phyloP scores from a whole-genome alignment of 2,113 vertebrate genomes.

The Gasterosteus aculeatus region DNA sequence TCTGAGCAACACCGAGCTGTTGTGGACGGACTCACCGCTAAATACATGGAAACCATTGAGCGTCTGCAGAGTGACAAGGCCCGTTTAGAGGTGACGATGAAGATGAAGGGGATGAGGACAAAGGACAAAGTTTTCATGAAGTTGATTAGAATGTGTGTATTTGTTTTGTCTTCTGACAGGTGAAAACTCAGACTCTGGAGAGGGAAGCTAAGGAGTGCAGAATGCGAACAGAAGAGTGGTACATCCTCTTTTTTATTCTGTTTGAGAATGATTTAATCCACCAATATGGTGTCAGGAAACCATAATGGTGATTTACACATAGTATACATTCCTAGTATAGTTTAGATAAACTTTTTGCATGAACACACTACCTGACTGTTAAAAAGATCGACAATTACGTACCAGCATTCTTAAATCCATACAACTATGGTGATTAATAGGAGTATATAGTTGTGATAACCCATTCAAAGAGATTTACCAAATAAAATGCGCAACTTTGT shows the following conservation, averaged over 20 bases:
- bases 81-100: conserved; percentile 86
- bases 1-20: conserved; percentile 89
- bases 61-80: conserved; percentile 94
- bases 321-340: neutral
- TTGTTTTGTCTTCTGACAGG: conserved; percentile 69
- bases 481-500: neutral
- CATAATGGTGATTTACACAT: neutral
- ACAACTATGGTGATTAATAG: neutral
- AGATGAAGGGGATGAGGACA: neutral
- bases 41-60: conserved; percentile 92
- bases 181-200: conserved; percentile 93
- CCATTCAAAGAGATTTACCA: neutral
- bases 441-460: neutral
- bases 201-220: conserved; percentile 94
- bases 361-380: neutral
- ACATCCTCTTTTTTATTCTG: conserved; percentile 25
- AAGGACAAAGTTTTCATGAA: neutral
- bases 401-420: neutral
- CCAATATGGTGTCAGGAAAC: neutral
- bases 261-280: neutral
- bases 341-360: neutral
- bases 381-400: neutral
- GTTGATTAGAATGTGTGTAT: neutral
- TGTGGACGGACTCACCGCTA: conserved; percentile 87
- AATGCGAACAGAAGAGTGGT: conserved; percentile 95